Evolutionary conservation across 2,113 vertebrate genomes (phyloP), one percentile per base, ranked within the genome.

Genomic region (Protomyctophum bolini): DNA sequence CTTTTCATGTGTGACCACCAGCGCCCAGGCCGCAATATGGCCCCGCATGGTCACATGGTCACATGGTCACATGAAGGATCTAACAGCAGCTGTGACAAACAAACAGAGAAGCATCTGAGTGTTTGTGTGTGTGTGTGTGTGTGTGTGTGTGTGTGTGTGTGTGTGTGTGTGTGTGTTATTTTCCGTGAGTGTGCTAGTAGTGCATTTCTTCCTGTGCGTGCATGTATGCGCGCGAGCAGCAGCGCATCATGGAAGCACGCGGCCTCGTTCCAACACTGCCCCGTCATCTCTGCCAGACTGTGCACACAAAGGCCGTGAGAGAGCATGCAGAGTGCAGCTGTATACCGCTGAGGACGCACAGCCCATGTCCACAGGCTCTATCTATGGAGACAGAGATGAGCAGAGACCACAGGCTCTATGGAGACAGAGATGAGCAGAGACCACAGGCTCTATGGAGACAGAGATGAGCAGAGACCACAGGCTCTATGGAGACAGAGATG

Each of bases 101-200:
- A 79, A 82, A 87, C 83, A 89, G 77, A 78, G 74, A 73, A 73
- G 73, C 77, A 81, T 87, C 86, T 84, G 83, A 84, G 76, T 59
- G 33, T 21, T 29, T 6, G 12, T 54, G 61, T 51, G 77, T 6
- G 12, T 65, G 72, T 54, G 54, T 73, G 29, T 1, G 61, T 5
- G 46, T 9, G 61, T 76, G 21, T 54, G 45, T 55, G 63, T 29
- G 58, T 6, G 45, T 56, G 21, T 52, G 29, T 56, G 58, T 45
- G 57, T 58, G 45, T 55, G 15, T 76, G 68, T 41, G 61, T 66
- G 70, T n/a, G 52, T 71, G 66, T 21, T 21, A 21, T 21, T 21
- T 21, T 21, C 21, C 58, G 52, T 15, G 52, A 10, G 54, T 56
- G 28, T 54, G 8, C 10, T n/a, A 12, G 21, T 6, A 12, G 52